Evolutionary conservation across 2,888 invertebrate genomes (phyloP).

Genomic region (Epirrhoe tristata): DNA sequence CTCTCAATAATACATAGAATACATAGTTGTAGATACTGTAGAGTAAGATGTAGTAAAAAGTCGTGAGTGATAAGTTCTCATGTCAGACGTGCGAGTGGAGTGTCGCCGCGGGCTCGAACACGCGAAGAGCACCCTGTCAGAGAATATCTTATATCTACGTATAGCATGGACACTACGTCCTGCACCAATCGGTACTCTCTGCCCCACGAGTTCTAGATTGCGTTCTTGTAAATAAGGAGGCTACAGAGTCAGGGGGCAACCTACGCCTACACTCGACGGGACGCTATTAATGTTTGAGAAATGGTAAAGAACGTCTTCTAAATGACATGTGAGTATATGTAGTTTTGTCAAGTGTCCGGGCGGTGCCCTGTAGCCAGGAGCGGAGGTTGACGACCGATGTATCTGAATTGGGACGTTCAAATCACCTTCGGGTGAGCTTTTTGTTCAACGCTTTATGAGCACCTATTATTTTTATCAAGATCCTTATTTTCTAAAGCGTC

Average conservation of each 20-base stretch:
- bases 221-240: too few relatives aligned
- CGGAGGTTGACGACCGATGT: slow-evolving; percentile 55
- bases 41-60: slow-evolving; percentile 4
- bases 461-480: slow-evolving; percentile 20
- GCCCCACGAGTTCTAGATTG: too few relatives aligned
- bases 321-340: too few relatives aligned
- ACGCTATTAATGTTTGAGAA: too few relatives aligned
- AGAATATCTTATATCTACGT: too few relatives aligned
- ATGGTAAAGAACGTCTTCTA: too few relatives aligned
- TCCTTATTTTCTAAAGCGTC: slow-evolving; percentile 4
- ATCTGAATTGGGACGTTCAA: slow-evolving; percentile 44
- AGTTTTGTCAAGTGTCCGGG: too few relatives aligned
- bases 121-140: slow-evolving; percentile 11
- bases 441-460: slow-evolving; percentile 17
- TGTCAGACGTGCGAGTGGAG: slow-evolving; percentile 15
- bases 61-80: slow-evolving; percentile 23
- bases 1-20: too few relatives aligned
- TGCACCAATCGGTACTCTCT: too few relatives aligned
- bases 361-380: neutral
- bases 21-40: neutral
- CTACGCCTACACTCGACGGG: too few relatives aligned
- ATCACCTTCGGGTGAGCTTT: slow-evolving; percentile 21
- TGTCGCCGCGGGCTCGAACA: slow-evolving; percentile 21
- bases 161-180: too few relatives aligned
- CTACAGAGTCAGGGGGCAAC: too few relatives aligned